Evolutionary conservation across 2,888 invertebrate genomes (phyloP).

Genomic region (Nomada hirtipes): DNA sequence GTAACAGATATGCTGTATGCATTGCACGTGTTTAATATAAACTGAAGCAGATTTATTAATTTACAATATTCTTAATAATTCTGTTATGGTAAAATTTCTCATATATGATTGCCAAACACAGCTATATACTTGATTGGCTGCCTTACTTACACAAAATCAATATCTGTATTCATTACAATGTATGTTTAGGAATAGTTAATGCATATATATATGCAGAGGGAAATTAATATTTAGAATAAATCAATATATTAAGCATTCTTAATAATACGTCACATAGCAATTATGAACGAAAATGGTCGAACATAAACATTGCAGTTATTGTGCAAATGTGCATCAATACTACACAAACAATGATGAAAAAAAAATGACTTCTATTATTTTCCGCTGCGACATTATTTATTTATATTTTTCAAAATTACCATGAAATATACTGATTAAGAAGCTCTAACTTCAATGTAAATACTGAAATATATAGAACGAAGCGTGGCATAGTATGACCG

Average conservation of each 20-base stretch:
- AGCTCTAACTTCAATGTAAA: neutral
- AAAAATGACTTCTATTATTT: constrained; percentile 2
- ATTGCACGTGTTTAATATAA: neutral
- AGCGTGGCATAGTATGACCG: neutral
- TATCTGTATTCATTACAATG: constrained; percentile 40
- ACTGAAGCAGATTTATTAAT: neutral
- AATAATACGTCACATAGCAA: neutral
- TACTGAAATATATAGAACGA: neutral
- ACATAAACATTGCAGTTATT: neutral
- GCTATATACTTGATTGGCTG: constrained; percentile 2
- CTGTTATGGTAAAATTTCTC: neutral
- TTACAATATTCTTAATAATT: neutral
- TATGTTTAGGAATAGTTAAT: constrained; percentile 32
- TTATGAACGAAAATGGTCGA: neutral
- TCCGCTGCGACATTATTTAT: neutral
- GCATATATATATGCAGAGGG: neutral
- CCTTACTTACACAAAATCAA: constrained; percentile 41
- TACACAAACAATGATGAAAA: neutral
- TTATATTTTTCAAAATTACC: neutral
- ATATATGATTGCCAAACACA: neutral
- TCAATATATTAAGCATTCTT: neutral
- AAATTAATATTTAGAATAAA: constrained; percentile 34
- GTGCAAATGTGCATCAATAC: neutral
- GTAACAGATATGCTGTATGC: neutral
- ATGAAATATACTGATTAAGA: neutral